phyloP scores from a whole-genome alignment of 2,888 invertebrate genomes.

The Trichopria drosophilae region DNA sequence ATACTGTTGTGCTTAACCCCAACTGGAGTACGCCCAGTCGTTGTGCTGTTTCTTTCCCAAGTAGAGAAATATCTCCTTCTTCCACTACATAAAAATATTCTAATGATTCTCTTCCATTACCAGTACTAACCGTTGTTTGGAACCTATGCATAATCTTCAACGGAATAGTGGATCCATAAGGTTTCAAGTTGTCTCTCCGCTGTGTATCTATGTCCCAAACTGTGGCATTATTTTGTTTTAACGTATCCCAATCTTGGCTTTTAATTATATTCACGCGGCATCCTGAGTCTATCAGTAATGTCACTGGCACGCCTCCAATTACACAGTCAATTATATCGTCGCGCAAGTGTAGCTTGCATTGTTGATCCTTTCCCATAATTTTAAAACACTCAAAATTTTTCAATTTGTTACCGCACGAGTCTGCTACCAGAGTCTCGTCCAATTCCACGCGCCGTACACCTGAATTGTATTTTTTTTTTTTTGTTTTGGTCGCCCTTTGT shows the following conservation, averaged over 20 bases:
- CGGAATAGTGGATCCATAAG: not conserved
- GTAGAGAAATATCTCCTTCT: constrained; percentile 22
- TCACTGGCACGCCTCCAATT: constrained; percentile 33
- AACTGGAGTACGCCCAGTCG: constrained; percentile 34
- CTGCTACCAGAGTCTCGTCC: too few species aligned
- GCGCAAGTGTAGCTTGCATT: constrained; percentile 26
- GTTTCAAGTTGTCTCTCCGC: not conserved
- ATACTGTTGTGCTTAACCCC: constrained; percentile 24
- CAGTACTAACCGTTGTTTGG: constrained; percentile 6
- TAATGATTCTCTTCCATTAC: constrained; percentile 8
- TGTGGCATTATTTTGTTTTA: not conserved
- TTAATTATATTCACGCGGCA: constrained; percentile 35
- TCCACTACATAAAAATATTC: constrained; percentile 32
- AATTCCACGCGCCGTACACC: too few species aligned
- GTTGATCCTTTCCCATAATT: too few species aligned
- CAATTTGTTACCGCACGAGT: too few species aligned
- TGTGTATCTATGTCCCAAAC: not conserved
- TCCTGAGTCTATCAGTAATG: constrained; percentile 39
- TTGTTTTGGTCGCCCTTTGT: not conserved
- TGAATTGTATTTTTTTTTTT: not conserved
- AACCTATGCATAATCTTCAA: constrained; percentile 6
- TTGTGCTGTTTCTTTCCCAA: constrained; percentile 36
- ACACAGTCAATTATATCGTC: constrained; percentile 9
- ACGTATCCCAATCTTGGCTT: constrained; percentile 30
- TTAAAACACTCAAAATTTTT: constrained; percentile 8